Evolutionary conservation across 2,888 invertebrate species (phyloP), one percentile per base, ranked within the genome.

Genomic region (Diarsia rubi): DNA sequence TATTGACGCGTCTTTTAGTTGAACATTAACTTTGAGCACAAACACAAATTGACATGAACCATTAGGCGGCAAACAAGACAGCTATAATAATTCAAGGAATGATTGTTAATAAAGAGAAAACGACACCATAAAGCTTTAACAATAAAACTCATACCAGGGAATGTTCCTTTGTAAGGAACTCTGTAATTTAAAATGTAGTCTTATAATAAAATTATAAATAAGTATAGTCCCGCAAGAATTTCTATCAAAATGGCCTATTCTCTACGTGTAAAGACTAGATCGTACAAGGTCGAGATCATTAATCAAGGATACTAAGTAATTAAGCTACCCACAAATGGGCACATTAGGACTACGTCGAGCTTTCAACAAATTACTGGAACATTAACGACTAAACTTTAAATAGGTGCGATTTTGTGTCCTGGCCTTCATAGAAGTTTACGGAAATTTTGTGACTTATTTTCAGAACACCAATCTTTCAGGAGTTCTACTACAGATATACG

Each of bases 281-380:
- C 27, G 62, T 59, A 44, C 47, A 74, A 71, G 74, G 74, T 66
- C 27, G 42, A 52, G 47, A 57, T 49, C 64, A 73, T 83, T 66
- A 37, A 69, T 83, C 68, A 74, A 74, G 74, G 71, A 52, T 57
- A n/a, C 60, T 65, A 73, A 73, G 80, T 74, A 71, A 82, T 82
- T 74, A 82, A 79, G 57, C 47, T n/a, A n/a, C 72, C 64, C 62
- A 44, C 74, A 64, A 74, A 81, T 59, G 65, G 70, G 54, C 49
- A 64, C 70, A 73, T 79, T 69, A 78, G 82, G 42, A 62, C 60
- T 52, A 59, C 57, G 62, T 69, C 66, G 59, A 54, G 65, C 54
- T 62, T 78, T 65, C 44, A 42, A 72, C 59, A 52, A 69, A 64
- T 60, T 52, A 54, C 52, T 57, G 52, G 37, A 71, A 69, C 54